Evolutionary conservation across 2,113 vertebrate species (phyloP).

Genomic region (Halcyon malimbica): DNA sequence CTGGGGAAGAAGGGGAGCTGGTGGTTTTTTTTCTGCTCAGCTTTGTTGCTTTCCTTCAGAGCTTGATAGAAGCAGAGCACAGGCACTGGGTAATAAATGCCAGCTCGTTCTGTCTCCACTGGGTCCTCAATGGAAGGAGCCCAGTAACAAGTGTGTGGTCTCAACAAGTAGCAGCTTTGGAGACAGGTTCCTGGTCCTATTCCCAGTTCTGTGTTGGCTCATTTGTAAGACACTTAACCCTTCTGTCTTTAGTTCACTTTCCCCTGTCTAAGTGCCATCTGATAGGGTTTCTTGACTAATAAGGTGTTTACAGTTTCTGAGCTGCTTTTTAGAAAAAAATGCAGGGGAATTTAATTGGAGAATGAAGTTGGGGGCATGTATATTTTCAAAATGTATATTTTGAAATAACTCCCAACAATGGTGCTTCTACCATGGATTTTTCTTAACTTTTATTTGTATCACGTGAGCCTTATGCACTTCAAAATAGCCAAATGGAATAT

Average conservation of each 20-base stretch:
- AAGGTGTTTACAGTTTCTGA: neutral
- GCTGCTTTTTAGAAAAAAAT: neutral
- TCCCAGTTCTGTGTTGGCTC: constrained; percentile 53
- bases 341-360: neutral
- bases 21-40: neutral
- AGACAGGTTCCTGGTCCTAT: constrained; percentile 58
- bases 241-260: constrained; percentile 31
- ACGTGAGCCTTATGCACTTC: fast-evolving
- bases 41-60: neutral
- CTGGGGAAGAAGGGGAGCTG: neutral
- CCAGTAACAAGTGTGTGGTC: constrained; percentile 59
- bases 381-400: neutral
- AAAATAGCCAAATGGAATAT: neutral
- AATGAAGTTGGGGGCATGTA: neutral
- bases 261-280: neutral
- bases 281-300: neutral
- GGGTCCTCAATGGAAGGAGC: neutral
- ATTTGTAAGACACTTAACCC: constrained; percentile 59
- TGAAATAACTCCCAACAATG: neutral
- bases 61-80: neutral
- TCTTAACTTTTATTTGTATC: neutral
- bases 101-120: neutral
- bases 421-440: neutral
- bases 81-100: neutral
- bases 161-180: constrained; percentile 25